Evolutionary conservation across 2,888 invertebrate species (phyloP).

Genomic region (Saturnia pavonia): DNA sequence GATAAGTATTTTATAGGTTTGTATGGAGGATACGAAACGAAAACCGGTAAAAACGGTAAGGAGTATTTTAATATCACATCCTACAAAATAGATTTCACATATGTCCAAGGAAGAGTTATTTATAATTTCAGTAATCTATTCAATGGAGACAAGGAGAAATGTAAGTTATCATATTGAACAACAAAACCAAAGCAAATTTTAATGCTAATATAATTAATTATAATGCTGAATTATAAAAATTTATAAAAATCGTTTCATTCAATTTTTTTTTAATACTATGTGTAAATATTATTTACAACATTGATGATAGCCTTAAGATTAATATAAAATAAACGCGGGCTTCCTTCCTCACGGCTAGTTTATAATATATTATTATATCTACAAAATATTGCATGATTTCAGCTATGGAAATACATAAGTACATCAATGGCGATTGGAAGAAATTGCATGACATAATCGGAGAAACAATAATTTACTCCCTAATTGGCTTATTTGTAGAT

Average conservation of each 20-base stretch:
- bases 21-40: not conserved
- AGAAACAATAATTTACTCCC: not conserved
- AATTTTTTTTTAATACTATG: too few species aligned
- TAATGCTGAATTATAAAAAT: too few species aligned
- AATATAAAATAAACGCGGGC: too few species aligned
- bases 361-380: too few species aligned
- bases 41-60: not conserved
- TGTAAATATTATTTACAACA: too few species aligned
- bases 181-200: too few species aligned
- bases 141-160: slow-evolving; percentile 6
- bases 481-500: not conserved
- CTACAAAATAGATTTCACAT: not conserved
- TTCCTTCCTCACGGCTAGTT: too few species aligned
- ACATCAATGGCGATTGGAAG: slow-evolving; percentile 10
- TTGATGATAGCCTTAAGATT: too few species aligned
- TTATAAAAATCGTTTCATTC: too few species aligned
- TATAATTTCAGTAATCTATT: slow-evolving; percentile 5
- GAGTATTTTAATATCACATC: not conserved
- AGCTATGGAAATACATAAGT: slow-evolving; percentile 13
- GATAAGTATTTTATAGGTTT: not conserved
- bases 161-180: not conserved
- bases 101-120: not conserved
- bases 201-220: too few species aligned
- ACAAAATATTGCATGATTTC: too few species aligned
- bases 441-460: not conserved